phyloP scores from a whole-genome alignment of 2,797 vertebrate species.

The Tenualosa ilisha region DNA sequence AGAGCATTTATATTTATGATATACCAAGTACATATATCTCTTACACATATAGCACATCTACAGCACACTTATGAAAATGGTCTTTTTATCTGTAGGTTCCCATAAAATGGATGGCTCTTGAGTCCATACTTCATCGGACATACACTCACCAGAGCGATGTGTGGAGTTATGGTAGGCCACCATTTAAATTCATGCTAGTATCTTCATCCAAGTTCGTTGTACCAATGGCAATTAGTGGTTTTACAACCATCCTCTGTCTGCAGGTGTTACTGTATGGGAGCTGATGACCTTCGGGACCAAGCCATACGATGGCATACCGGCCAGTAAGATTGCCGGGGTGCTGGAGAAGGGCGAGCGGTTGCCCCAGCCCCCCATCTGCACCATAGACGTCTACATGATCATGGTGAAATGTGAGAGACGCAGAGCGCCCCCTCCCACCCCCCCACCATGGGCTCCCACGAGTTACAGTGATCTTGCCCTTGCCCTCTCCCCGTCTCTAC shows the following conservation, averaged over 20 bases:
- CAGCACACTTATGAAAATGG: not conserved
- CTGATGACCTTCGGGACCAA: constrained; percentile 98
- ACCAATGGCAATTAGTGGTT: not conserved
- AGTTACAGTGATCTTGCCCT: not conserved
- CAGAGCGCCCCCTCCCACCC: not conserved
- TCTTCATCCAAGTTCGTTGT: not conserved
- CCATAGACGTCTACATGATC: constrained; percentile 99
- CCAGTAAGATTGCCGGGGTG: constrained; percentile 89
- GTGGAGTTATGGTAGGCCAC: constrained; percentile 94
- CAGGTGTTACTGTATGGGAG: constrained; percentile 98
- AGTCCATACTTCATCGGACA: constrained; percentile 94
- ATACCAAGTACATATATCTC: too few species aligned
- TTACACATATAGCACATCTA: not conserved
- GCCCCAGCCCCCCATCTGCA: constrained; percentile 95
- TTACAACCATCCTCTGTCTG: constrained; percentile 13
- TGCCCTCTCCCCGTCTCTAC: not conserved
- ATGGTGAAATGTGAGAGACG: constrained; percentile 97
- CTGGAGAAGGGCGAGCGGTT: constrained; percentile 97
- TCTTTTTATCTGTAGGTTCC: constrained; percentile 80
- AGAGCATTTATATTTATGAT: not conserved
- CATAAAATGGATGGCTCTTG: constrained; percentile 99
- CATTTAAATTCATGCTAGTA: not conserved
- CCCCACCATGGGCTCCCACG: not conserved
- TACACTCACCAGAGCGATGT: constrained; percentile 99
- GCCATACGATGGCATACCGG: constrained; percentile 93